Conservation (phyloP, 2,113 vertebrate genomes). For the Rhagologus leucostigma region DNA sequence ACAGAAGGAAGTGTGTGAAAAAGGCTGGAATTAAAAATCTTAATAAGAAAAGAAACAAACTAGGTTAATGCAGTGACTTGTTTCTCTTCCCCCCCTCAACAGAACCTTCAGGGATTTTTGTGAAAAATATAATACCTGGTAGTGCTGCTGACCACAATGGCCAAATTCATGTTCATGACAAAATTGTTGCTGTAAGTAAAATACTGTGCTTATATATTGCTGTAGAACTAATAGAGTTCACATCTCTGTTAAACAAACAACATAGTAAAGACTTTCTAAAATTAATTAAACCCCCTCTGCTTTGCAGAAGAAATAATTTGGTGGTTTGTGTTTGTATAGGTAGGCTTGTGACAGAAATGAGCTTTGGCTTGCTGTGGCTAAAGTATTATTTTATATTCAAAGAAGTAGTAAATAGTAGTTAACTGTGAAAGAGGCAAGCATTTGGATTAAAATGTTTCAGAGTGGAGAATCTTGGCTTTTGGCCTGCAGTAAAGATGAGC, state of each 20-base stretch:
- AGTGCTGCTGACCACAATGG: conserved; percentile 85
- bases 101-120: conserved; percentile 83
- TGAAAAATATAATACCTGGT: conserved; percentile 84
- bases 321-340: neutral
- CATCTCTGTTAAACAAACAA: neutral
- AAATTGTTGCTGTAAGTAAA: conserved; percentile 83
- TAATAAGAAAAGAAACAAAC: neutral
- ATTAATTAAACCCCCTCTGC: neutral
- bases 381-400: conserved; percentile 33
- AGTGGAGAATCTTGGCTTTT: conserved; percentile 37
- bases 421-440: conserved; percentile 1
- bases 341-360: neutral
- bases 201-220: neutral
- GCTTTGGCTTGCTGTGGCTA: conserved; percentile 8
- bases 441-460: conserved; percentile 26
- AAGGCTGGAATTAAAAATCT: neutral
- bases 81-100: neutral
- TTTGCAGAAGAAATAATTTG: neutral
- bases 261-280: neutral
- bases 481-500: conserved; percentile 28
- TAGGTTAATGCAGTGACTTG: neutral
- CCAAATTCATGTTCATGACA: conserved; percentile 82
- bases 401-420: conserved; percentile 31
- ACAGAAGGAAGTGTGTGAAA: neutral
- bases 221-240: neutral